phyloP scores from a whole-genome alignment of 2,797 vertebrate species.

The Acestrorhynchus altus region DNA sequence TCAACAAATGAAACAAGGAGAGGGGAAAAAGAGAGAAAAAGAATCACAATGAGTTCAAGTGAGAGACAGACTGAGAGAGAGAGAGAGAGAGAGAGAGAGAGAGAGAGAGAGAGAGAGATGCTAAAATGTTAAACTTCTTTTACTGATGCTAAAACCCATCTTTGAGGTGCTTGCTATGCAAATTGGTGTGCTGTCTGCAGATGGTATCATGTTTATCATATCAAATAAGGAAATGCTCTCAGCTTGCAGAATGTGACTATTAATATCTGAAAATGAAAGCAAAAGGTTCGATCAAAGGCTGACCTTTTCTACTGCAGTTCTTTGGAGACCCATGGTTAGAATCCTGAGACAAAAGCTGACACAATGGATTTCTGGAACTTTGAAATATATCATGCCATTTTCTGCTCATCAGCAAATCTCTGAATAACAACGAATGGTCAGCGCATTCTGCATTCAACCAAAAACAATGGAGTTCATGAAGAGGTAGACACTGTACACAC shows the following conservation, averaged over 20 bases:
- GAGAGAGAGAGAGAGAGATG: background rate
- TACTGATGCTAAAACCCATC: conserved; percentile 26
- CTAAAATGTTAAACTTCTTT: background rate
- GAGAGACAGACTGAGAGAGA: background rate
- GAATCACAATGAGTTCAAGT: background rate
- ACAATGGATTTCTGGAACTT: conserved; percentile 1
- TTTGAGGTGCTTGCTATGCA: conserved; percentile 25
- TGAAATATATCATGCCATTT: background rate
- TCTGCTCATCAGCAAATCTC: conserved; percentile 14
- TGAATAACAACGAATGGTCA: conserved; percentile 26
- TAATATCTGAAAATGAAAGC: conserved; percentile 42
- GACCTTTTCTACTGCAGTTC: conserved; percentile 18
- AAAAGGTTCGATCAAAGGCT: conserved; percentile 20
- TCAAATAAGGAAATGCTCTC: conserved; percentile 17
- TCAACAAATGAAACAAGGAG: background rate
- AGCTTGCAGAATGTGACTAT: conserved; percentile 20
- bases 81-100: background rate
- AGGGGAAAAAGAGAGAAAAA: background rate
- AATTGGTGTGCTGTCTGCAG: conserved; percentile 20
- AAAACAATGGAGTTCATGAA: conserved; percentile 21
- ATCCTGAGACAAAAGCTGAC: conserved; percentile 30
- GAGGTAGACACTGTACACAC: background rate
- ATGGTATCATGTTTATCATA: conserved; percentile 40
- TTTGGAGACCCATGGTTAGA: conserved; percentile 16
- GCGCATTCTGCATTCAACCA: background rate